phyloP scores from a whole-genome alignment of 2,888 invertebrate species.

The Hydrotaea cyrtoneurina region DNA sequence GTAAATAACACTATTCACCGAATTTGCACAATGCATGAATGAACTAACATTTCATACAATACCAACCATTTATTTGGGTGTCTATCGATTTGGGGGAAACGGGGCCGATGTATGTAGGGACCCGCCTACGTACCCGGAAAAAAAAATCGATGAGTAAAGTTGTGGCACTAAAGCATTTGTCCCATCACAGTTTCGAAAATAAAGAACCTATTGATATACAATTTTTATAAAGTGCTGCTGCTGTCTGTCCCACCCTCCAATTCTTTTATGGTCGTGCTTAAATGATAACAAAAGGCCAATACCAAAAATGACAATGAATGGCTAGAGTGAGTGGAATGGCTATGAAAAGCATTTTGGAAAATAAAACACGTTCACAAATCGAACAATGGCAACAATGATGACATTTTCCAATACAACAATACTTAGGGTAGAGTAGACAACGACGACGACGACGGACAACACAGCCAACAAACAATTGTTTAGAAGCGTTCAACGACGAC shows the following conservation, averaged over 20 bases:
- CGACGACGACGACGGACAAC: constrained; percentile 1
- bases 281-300: constrained; percentile 57
- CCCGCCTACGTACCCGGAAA: background rate
- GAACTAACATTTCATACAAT: constrained; percentile 4
- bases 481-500: constrained; percentile 9
- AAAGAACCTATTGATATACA: constrained; percentile 20
- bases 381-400: constrained; percentile 53
- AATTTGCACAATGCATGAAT: constrained; percentile 3
- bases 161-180: background rate
- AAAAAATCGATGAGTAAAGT: background rate
- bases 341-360: constrained; percentile 15
- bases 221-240: background rate
- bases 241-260: background rate
- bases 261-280: constrained; percentile 26
- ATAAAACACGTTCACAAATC: constrained; percentile 31
- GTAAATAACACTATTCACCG: constrained; percentile 28
- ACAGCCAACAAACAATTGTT: constrained; percentile 26
- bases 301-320: constrained; percentile 49
- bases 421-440: background rate
- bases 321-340: constrained; percentile 2
- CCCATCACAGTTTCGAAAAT: constrained; percentile 8
- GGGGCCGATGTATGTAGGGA: background rate
- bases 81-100: background rate
- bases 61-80: background rate
- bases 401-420: constrained; percentile 41